These are phyloP conservation scores for Pristionchus mayeri DNA, from an alignment of 2,888 invertebrate genomes.

Conservation along the genomic window DNA sequence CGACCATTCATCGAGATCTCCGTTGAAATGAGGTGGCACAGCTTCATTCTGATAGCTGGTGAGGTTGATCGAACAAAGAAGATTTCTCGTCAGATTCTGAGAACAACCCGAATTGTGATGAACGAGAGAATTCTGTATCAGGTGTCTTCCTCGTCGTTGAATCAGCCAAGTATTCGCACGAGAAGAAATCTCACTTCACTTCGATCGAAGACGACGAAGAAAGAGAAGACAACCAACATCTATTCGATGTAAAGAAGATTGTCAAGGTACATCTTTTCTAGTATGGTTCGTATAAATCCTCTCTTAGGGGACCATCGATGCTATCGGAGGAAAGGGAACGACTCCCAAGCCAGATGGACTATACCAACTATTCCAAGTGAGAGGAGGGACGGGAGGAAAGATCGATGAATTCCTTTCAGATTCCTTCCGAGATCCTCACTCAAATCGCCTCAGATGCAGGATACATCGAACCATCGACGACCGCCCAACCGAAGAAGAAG, in stretches of 20 bases:
- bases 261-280: slow-evolving; percentile 26
- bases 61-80: no score
- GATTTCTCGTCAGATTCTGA: no score
- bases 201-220: slow-evolving; percentile 45
- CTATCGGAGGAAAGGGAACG: slow-evolving; percentile 20
- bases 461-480: slow-evolving; percentile 48
- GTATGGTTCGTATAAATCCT: not conserved
- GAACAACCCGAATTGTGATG: no score
- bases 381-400: not conserved
- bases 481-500: slow-evolving; percentile 1
- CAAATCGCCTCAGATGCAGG: slow-evolving; percentile 50
- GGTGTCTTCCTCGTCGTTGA: slow-evolving; percentile 30
- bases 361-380: slow-evolving; percentile 36
- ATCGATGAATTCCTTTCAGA: not conserved
- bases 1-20: not conserved
- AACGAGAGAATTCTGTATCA: not conserved
- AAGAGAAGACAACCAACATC: slow-evolving; percentile 5
- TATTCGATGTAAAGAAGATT: slow-evolving; percentile 52
- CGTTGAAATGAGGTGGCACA: slow-evolving; percentile 42
- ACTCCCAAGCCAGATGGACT: slow-evolving; percentile 42
- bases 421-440: slow-evolving; percentile 48
- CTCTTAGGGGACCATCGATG: slow-evolving; percentile 47
- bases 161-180: slow-evolving; percentile 32
- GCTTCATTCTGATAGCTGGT: slow-evolving; percentile 36
- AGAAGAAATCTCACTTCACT: slow-evolving; percentile 22